These are phyloP conservation scores for Idaea biselata DNA, from an alignment of 2,888 invertebrate genomes.

Conservation along the genomic window DNA sequence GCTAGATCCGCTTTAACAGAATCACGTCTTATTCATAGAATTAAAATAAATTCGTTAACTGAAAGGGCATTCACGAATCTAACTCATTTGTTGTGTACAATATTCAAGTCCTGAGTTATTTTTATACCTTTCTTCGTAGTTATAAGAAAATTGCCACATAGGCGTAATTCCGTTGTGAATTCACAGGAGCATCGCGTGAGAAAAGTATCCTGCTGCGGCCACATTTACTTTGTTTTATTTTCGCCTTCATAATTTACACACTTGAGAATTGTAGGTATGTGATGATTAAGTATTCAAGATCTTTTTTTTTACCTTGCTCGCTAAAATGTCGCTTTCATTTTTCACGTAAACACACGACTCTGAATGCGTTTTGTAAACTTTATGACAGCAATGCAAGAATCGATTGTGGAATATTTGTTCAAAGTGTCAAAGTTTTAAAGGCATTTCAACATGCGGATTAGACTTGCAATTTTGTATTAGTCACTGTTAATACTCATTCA, in stretches of 20 bases:
- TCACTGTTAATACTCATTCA: neutral
- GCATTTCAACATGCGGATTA: neutral
- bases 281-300: slow-evolving; percentile 24
- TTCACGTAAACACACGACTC: slow-evolving; percentile 10
- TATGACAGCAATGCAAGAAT: slow-evolving; percentile 15
- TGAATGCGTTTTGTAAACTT: slow-evolving; percentile 26
- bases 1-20: neutral
- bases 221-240: slow-evolving; percentile 56
- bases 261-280: slow-evolving; percentile 27
- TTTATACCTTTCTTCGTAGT: neutral
- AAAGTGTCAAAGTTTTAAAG: neutral
- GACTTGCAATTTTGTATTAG: neutral
- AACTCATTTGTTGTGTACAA: neutral
- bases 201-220: slow-evolving; percentile 53
- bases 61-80: neutral
- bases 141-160: slow-evolving; percentile 43
- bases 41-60: neutral
- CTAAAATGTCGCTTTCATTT: slow-evolving; percentile 5
- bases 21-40: neutral
- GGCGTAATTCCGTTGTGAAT: slow-evolving; percentile 48
- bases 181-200: slow-evolving; percentile 56
- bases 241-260: slow-evolving; percentile 49
- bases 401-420: slow-evolving; percentile 11
- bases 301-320: slow-evolving; percentile 18
- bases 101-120: slow-evolving; percentile 1